These are phyloP conservation scores for Aurelia sp. DNA, from an alignment of 30 jellyfish, hydroid and myxozoan genomes.

Conservation along the genomic window DNA sequence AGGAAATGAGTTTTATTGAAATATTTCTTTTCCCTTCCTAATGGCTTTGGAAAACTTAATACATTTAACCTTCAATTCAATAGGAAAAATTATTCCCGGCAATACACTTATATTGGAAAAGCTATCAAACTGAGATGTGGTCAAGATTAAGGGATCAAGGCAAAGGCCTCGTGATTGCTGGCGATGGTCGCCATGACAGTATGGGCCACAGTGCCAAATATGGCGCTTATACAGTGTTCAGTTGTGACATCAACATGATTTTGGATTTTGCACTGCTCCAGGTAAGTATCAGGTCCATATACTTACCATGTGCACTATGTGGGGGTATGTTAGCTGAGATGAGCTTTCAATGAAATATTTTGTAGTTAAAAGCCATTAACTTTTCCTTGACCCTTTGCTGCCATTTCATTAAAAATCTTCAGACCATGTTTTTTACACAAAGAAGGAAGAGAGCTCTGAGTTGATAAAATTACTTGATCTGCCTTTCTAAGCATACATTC, in stretches of 20 bases:
- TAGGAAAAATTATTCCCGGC: slow-evolving; percentile 16
- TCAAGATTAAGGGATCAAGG: neutral
- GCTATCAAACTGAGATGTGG: neutral
- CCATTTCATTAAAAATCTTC: too few relatives aligned
- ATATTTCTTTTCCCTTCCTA: too few relatives aligned
- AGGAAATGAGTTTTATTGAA: too few relatives aligned
- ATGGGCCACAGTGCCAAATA: slow-evolving; percentile 46
- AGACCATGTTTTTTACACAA: neutral
- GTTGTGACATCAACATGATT: neutral
- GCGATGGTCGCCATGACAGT: slow-evolving; percentile 51
- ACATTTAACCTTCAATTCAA: neutral
- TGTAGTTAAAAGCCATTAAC: too few relatives aligned
- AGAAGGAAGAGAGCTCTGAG: neutral
- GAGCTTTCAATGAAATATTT: too few relatives aligned
- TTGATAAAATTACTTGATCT: neutral
- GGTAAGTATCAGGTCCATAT: neutral
- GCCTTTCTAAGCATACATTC: neutral
- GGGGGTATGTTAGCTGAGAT: too few relatives aligned
- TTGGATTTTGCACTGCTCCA: slow-evolving; percentile 16
- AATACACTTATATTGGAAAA: slow-evolving; percentile 16
- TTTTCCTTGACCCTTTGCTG: too few relatives aligned
- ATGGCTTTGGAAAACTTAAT: neutral
- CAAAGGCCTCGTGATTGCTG: slow-evolving; percentile 26
- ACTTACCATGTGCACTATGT: too few relatives aligned
- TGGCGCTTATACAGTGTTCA: slow-evolving; percentile 15